phyloP scores from a whole-genome alignment of 2,888 invertebrate genomes.

The Imbricaverruca yamaguchii region DNA sequence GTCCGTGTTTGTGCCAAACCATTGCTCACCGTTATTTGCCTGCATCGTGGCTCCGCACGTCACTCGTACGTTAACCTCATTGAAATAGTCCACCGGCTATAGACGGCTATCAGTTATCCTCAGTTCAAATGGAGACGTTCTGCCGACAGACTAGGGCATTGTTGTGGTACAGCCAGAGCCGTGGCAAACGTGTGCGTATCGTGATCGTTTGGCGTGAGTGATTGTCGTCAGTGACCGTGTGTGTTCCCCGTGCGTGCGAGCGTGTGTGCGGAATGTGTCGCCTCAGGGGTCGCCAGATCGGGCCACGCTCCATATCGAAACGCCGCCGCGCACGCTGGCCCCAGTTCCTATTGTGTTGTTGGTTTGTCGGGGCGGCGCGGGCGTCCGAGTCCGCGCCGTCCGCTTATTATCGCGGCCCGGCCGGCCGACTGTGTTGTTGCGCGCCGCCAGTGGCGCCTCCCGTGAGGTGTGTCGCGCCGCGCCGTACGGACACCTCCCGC shows the following conservation, averaged over 20 bases:
- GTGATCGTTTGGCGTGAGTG: neutral
- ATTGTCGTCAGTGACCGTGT: too few relatives aligned
- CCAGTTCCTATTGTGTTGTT: constrained; percentile 17
- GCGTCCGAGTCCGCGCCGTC: too few relatives aligned
- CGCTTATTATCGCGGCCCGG: too few relatives aligned
- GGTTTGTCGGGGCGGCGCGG: too few relatives aligned
- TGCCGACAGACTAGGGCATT: too few relatives aligned
- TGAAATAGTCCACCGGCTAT: neutral
- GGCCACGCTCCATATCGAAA: too few relatives aligned
- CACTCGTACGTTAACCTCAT: neutral
- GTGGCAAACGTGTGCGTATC: neutral
- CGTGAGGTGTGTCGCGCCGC: neutral
- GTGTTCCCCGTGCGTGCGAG: neutral
- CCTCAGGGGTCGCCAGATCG: neutral
- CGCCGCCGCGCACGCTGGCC: neutral
- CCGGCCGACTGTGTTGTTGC: too few relatives aligned
- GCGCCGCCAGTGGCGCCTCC: too few relatives aligned
- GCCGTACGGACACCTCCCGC: too few relatives aligned
- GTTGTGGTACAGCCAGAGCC: neutral
- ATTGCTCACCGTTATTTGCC: constrained; percentile 5
- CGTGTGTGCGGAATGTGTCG: neutral
- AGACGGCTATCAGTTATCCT: neutral
- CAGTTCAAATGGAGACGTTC: neutral
- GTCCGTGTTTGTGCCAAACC: constrained; percentile 18
- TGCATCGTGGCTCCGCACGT: neutral